phyloP scores from a whole-genome alignment of 2,113 vertebrate genomes.

The Paradisaea rubra region DNA sequence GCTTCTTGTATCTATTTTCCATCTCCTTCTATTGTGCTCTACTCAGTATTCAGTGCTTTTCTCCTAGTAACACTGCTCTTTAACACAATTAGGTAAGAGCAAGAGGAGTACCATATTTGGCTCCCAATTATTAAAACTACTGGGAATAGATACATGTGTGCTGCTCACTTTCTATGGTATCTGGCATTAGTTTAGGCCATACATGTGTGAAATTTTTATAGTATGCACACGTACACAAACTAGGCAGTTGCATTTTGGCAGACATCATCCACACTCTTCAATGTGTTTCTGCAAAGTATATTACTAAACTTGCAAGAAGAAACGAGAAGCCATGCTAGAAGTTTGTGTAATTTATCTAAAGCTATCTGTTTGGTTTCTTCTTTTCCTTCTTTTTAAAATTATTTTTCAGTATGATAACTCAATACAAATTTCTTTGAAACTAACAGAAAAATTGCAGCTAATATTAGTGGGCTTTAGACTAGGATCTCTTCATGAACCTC shows the following conservation, averaged over 20 bases:
- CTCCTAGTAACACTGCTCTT: slow-evolving; percentile 91
- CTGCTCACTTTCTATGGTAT: slow-evolving; percentile 46
- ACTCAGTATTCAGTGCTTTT: slow-evolving; percentile 82
- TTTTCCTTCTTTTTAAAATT: not conserved
- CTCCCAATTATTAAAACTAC: slow-evolving; percentile 89
- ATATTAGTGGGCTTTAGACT: not conserved
- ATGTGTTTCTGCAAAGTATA: not conserved
- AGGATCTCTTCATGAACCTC: not conserved
- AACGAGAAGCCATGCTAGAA: not conserved
- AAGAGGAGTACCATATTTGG: slow-evolving; percentile 83
- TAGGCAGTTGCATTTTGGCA: not conserved
- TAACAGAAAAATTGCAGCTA: not conserved
- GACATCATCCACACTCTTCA: not conserved
- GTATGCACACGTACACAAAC: not conserved
- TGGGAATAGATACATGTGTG: slow-evolving; percentile 83
- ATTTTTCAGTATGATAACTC: not conserved
- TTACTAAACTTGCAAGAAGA: not conserved
- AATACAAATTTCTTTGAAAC: not conserved
- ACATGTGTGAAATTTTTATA: not conserved
- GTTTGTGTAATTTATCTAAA: not conserved
- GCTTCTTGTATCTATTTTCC: slow-evolving; percentile 92
- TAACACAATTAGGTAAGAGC: slow-evolving; percentile 92
- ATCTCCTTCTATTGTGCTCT: slow-evolving; percentile 86
- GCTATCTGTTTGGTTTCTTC: not conserved
- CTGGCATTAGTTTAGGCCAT: slow-evolving; percentile 10